phyloP scores from a whole-genome alignment of 2,113 vertebrate genomes.

The Stigmatopora nigra region DNA sequence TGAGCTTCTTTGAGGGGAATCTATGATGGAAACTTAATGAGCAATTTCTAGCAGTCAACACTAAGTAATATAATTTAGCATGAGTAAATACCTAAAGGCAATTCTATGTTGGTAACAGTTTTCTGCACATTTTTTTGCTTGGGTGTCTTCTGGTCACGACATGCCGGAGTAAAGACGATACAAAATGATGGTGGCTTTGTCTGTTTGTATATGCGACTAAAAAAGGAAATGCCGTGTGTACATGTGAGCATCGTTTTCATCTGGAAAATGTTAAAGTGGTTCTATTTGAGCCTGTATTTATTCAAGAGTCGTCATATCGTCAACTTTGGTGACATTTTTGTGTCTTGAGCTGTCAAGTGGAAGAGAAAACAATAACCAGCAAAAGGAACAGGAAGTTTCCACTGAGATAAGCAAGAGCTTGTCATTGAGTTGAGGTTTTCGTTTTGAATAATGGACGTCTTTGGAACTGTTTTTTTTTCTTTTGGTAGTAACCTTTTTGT shows the following conservation, averaged over 20 bases:
- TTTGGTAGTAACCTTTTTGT: too few relatives aligned
- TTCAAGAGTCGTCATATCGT: background rate
- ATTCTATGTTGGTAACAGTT: background rate
- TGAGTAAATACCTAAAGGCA: background rate
- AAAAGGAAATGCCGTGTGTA: background rate
- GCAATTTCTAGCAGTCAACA: background rate
- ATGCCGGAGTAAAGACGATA: background rate
- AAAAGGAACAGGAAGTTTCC: background rate
- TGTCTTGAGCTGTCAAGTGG: background rate
- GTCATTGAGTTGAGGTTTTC: background rate
- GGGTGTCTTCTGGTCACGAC: background rate
- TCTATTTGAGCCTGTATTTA: background rate
- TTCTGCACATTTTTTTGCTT: background rate
- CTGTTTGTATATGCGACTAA: background rate
- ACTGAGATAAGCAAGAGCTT: background rate
- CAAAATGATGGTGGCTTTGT: background rate
- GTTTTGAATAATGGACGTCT: too few relatives aligned
- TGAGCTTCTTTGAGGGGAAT: slow-evolving; percentile 6
- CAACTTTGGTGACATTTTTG: background rate
- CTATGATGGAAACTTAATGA: slow-evolving; percentile 15
- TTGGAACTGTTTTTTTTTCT: too few relatives aligned
- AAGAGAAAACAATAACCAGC: background rate
- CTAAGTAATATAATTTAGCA: background rate
- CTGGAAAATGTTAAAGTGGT: background rate
- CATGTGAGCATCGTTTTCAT: background rate